Evolutionary conservation across 2,113 vertebrate genomes (phyloP).

Genomic region (human (Homo sapiens)): GRCh38 chr16:62019501-62020000

Average conservation of each 20-base stretch:
- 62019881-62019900: neutral
- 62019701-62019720: neutral
- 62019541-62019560: neutral
- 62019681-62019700: conserved; percentile 9
- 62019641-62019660: conserved; percentile 38
- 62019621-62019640: neutral
- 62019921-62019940: neutral
- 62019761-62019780: neutral
- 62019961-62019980: neutral
- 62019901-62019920: neutral
- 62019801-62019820: neutral
- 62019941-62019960: neutral
- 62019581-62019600: conserved; percentile 61
- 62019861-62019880: neutral
- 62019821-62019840: neutral
- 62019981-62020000: neutral
- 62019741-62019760: neutral
- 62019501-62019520: conserved; percentile 17
- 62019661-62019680: conserved; percentile 1
- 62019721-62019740: neutral
- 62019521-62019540: conserved; percentile 9
- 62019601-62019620: conserved; percentile 30
- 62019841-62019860: neutral
- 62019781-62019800: neutral
- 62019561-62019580: conserved; percentile 21